Evolutionary conservation across 2,888 invertebrate genomes (phyloP), one percentile per base, ranked within the genome.

Genomic region (Aporophyla nigra): DNA sequence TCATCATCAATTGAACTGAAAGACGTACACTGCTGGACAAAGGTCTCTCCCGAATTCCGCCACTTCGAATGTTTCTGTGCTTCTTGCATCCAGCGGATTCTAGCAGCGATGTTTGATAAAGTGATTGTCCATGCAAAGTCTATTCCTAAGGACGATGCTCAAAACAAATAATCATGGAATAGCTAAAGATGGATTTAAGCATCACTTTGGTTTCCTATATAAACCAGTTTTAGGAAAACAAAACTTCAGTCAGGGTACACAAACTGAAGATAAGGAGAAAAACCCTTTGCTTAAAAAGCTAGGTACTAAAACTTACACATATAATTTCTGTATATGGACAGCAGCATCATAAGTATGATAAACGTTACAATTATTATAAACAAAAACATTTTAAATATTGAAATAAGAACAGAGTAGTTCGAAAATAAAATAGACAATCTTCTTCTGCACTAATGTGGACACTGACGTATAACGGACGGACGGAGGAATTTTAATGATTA

Each of bases 291-390:
- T 4, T 4, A 51, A 5, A 10, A 27, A 40, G 33, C 33, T 33
- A 33, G 6, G 0, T 3, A 74, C 12, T 40, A 40, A 43, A 67
- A 80, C 80, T 80, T 84, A 80, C 80, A 73, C 19, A 80, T 2
- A 49, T 84, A 24, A 53, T 84, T 61, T 58, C 53, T 80, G 53
- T 80, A 80, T 21, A 33, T 56, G 1, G 80, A 85, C 24, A 73
- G 19, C 40, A 27, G 19, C 27, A 85, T n/a, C 62, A 80, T 46
- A 21, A 81, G 0, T 40, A 80, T 10, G 3, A 84, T 53, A 0
- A 85, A 58, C 16, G 43, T 24, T 24, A 67, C 3, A 19, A 80
- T 1, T 21, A 81, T 2, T 0, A 80, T 10, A 40, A 85, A 67
- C 51, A 81, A 46, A n/a, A 33, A 12, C 85, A 80, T 84, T 51